Evolutionary conservation across 2,888 invertebrate species (phyloP), one percentile per base, ranked within the genome.

Genomic region (Sepiola atlantica): DNA sequence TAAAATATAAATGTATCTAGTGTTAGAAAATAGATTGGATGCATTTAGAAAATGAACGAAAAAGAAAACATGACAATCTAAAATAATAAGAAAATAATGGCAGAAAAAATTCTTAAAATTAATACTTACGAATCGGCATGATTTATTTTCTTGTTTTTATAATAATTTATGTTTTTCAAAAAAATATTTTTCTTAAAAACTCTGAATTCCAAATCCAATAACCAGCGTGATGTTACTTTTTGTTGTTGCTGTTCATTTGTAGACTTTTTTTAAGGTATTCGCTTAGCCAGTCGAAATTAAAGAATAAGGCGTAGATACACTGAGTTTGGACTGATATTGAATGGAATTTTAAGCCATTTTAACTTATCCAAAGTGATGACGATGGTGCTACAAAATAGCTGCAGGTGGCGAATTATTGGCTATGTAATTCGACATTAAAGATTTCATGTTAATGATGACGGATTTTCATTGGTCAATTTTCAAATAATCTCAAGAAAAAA

Each of bases 41-140:
- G n/a, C 4, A 16, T 77, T 18, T n/a, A 16, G n/a, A 77, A 77
- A n/a, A 77, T 14, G n/a, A 77, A 12, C 16, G n/a, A 16, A 16
- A 77, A 77, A 77, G n/a, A 77, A 16, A 14, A 77, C 12, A 4
- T 77, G n/a, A 77, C n/a, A 77, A 77, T 16, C 16, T 77, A 77
- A 61, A 77, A 77, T 32, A n/a, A 77, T 4, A 32, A 54, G 28
- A 55, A 92, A 45, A 92, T 92, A 92, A 54, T 35, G 35, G 0
- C n/a, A 20, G 28, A 24, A 54, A n/a, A n/a, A 24, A 90, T 14
- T 32, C 4, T 77, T 6, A 28, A n/a, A n/a, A n/a, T n/a, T 10
- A 28, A 24, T 32, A 92, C 92, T 45, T 92, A 45, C 92, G 92
- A 92, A 92, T 92, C 24, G 92, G 92, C 92, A 92, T 92, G 45